Base-by-base conservation (phyloP, 2,113 vertebrate genomes). In the Tragulus kanchil region DNA sequence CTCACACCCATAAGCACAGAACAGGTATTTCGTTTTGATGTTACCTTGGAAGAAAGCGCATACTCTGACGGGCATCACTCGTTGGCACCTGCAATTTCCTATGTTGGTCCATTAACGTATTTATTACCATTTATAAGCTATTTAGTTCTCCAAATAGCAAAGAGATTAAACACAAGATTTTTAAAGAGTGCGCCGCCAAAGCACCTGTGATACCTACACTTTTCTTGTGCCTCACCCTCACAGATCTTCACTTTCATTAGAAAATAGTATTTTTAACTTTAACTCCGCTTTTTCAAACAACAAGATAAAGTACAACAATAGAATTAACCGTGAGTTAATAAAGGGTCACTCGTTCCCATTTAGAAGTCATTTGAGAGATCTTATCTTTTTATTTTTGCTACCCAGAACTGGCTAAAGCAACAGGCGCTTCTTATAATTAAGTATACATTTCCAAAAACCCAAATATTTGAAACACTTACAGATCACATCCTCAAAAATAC, bases 401-500 rank as follows among this genome's bases (percentile, higher is more conserved):
- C 3, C 21, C 65, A 81, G 36, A 94, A 92, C 77, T 31, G 85
- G 54, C 84, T 90, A 90, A 82, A 90, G 87, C 94, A 97, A 97
- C 90, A 97, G 93, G 92, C 95, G 54, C 82, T 93, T 78, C 93
- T 97, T 95, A 93, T 67, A 85, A 96, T 83, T 87, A 94, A 89
- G 81, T 93, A 90, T 84, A 98, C 59, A 75, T 97, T 97, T 95
- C 93, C 71, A 71, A 93, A 96, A 96, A 71, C 84, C 92, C 88
- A 95, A 98, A 96, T 97, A 98, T 97, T 92, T 95, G 87, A 96
- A 96, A 91, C 28, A 48, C 77, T 96, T 93, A 88, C 86, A 85
- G 96, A 97, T 93, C 42, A 92, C 82, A 95, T 94, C 97, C 96
- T 96, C 94, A 88, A 81, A 97, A 97, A 15, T 97, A 98, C 98